Evolutionary conservation across 2,797 vertebrate genomes (phyloP).

Genomic region (Tokudaia tokunoshimensis): DNA sequence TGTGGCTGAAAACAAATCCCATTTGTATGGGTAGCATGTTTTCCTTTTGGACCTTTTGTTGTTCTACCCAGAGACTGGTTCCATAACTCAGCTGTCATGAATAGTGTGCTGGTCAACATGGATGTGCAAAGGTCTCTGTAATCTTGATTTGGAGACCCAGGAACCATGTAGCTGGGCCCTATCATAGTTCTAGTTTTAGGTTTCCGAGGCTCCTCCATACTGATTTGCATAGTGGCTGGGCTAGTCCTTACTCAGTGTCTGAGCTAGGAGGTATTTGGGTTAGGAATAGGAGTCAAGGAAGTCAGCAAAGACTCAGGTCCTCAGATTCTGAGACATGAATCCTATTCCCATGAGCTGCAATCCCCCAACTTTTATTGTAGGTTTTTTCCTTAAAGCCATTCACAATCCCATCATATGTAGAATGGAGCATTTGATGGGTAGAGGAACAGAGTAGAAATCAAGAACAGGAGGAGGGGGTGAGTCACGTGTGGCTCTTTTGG

Average conservation of each 20-base stretch:
- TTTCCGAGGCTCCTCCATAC: not conserved
- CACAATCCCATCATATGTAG: not conserved
- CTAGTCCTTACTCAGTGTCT: not conserved
- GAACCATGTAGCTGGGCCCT: not conserved
- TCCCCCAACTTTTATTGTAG: not conserved
- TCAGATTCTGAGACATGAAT: not conserved
- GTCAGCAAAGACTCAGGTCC: not conserved
- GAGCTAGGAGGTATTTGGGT: no score
- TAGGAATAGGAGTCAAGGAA: not conserved
- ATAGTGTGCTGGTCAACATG: rapidly evolving
- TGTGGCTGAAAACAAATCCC: not conserved
- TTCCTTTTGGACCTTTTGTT: not conserved
- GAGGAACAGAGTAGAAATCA: not conserved
- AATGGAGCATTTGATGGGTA: not conserved
- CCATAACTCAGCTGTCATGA: not conserved
- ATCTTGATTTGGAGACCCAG: not conserved
- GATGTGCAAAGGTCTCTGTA: not conserved
- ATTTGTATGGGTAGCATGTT: not conserved
- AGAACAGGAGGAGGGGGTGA: rapidly evolving
- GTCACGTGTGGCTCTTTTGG: not conserved
- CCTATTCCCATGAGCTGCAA: not conserved
- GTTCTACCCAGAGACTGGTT: not conserved
- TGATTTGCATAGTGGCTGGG: not conserved
- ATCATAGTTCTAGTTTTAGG: not conserved
- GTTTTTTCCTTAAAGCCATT: not conserved